Evolutionary conservation across 2,888 invertebrate species (phyloP).

Genomic region (Andricus quercusramuli): DNA sequence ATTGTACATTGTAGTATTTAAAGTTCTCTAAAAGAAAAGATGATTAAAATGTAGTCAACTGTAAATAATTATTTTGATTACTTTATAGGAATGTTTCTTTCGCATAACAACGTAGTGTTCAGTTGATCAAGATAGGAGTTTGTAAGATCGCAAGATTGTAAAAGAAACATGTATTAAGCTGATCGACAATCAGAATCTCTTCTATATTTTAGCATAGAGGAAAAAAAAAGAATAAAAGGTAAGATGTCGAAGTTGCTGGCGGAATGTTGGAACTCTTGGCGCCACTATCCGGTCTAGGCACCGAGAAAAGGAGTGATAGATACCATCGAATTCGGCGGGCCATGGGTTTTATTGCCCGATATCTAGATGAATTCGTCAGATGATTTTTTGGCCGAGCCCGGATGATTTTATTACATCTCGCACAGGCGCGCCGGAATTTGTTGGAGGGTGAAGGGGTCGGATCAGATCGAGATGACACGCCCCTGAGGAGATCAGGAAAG

Average conservation of each 20-base stretch:
- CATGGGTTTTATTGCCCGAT: constrained; percentile 76
- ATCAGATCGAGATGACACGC: constrained; percentile 63
- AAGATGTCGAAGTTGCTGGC: constrained; percentile 43
- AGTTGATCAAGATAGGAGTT: constrained; percentile 26
- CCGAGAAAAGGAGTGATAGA: constrained; percentile 67
- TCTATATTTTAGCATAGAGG: constrained; percentile 23
- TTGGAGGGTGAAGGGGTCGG: constrained; percentile 40
- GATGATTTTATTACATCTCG: constrained; percentile 69
- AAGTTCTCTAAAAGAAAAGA: not conserved
- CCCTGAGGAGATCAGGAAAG: constrained; percentile 64
- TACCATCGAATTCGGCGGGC: constrained; percentile 68
- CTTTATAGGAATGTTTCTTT: not conserved
- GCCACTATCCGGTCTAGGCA: constrained; percentile 63
- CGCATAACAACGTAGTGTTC: not conserved
- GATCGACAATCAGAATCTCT: constrained; percentile 37
- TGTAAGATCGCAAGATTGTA: not conserved
- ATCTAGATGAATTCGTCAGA: constrained; percentile 77
- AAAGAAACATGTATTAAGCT: constrained; percentile 38
- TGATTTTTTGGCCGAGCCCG: constrained; percentile 67
- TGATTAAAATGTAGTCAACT: not conserved
- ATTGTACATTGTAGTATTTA: not conserved
- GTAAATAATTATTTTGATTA: not conserved
- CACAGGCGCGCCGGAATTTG: constrained; percentile 58
- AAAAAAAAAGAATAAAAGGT: constrained; percentile 18
- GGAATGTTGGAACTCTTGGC: constrained; percentile 60